These are phyloP conservation scores for Pseudeuparius sepicola DNA, from an alignment of 2,888 invertebrate species.

Conservation along the genomic window DNA sequence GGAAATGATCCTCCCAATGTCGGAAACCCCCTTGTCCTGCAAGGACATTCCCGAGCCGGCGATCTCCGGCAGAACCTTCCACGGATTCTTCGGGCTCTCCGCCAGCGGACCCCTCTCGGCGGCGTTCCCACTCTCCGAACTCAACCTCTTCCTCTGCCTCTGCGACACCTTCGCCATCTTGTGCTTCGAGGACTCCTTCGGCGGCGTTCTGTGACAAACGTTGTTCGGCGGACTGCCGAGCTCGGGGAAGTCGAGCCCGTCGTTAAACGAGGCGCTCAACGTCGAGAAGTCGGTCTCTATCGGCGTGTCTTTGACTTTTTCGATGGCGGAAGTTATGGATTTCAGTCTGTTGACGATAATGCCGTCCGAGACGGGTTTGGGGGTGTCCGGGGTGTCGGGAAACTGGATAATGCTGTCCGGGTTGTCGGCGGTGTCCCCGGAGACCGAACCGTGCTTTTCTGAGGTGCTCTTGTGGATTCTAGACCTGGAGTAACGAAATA, in stretches of 20 bases:
- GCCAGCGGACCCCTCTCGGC: conserved; percentile 7
- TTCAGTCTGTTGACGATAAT: too few relatives aligned
- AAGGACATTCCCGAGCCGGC: conserved; percentile 31
- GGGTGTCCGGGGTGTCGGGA: too few relatives aligned
- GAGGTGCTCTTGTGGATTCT: too few relatives aligned
- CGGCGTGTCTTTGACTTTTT: conserved; percentile 25
- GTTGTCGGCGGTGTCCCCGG: too few relatives aligned
- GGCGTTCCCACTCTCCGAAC: conserved; percentile 39
- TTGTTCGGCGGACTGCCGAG: conserved; percentile 27
- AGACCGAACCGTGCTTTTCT: too few relatives aligned
- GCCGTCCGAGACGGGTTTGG: too few relatives aligned
- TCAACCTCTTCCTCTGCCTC: conserved; percentile 52
- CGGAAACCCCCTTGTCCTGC: conserved; percentile 23
- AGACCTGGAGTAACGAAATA: too few relatives aligned
- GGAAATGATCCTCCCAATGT: conserved; percentile 51
- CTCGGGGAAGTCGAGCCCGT: conserved; percentile 33
- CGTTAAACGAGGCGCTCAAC: conserved; percentile 21
- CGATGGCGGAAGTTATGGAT: too few relatives aligned
- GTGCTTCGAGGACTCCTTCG: conserved; percentile 30
- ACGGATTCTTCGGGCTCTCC: conserved; percentile 37
- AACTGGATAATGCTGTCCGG: too few relatives aligned
- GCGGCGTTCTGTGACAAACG: conserved; percentile 12
- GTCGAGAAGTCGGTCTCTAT: conserved; percentile 12
- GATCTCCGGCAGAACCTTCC: conserved; percentile 42
- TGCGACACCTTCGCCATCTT: conserved; percentile 48